Conservation (phyloP, 2,113 vertebrate genomes). For the Prietella phreatophila region DNA sequence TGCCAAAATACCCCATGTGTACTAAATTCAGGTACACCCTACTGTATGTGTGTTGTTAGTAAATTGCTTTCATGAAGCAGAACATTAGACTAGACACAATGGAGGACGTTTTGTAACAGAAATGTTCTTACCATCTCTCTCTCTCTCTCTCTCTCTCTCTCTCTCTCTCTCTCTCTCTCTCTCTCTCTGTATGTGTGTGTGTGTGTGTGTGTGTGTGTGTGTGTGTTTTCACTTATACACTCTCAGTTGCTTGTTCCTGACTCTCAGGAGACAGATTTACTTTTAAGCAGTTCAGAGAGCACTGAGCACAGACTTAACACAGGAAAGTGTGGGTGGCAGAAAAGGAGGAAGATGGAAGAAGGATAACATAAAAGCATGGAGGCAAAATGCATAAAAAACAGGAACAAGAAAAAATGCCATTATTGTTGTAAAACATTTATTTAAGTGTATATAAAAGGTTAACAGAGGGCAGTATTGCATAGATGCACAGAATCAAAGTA, state of each 20-base stretch:
- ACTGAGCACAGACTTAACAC: slow-evolving; percentile 60
- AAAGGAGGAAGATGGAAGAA: slow-evolving; percentile 45
- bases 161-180: too few relatives aligned
- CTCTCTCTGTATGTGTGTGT: background rate
- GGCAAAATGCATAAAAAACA: slow-evolving; percentile 45
- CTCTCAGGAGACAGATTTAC: slow-evolving; percentile 60
- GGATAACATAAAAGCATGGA: slow-evolving; percentile 48
- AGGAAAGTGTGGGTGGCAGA: slow-evolving; percentile 53
- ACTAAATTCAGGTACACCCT: background rate
- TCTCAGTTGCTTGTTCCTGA: slow-evolving; percentile 62
- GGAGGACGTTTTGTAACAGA: background rate
- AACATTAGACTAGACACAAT: background rate
- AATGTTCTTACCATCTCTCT: background rate
- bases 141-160: background rate
- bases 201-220: slow-evolving; percentile 13
- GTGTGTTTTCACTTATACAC: slow-evolving; percentile 57
- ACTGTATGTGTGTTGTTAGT: background rate
- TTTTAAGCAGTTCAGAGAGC: slow-evolving; percentile 64
- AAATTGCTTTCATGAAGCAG: background rate
- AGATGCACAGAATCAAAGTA: slow-evolving; percentile 26
- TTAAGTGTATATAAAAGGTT: slow-evolving; percentile 16
- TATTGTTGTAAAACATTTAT: slow-evolving; percentile 42
- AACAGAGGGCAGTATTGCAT: slow-evolving; percentile 28
- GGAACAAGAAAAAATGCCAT: slow-evolving; percentile 36
- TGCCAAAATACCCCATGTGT: background rate